Evolutionary conservation across 2,797 vertebrate species (phyloP), one percentile per base, ranked within the genome.

Genomic region (Clamator glandarius): DNA sequence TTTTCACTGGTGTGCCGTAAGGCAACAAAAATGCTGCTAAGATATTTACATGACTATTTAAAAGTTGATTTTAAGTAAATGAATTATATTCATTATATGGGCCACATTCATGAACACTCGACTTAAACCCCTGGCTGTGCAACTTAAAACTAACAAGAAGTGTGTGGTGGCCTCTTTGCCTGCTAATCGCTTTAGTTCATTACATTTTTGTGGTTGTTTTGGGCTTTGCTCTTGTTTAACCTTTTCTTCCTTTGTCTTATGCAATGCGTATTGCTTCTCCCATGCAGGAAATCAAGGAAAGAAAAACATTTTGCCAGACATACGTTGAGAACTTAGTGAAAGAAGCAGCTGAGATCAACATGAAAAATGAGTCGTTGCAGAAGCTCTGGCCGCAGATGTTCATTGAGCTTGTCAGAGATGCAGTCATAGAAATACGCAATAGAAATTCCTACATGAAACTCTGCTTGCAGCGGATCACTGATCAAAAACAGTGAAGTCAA

Each of bases 311-410:
- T 95, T 98, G 99, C 92, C 98, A 98, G 87, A 96, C 97, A 51
- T 99, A 99, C n/a, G 92, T 99, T 42, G 98, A 98, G 87, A 98
- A 97, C 85, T 97, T 99, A 63, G 98, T 99, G 93, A 98, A 98
- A 91, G 97, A 98, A 94, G 98, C 99, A 9, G 98, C 98, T 33
- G 98, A 98, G 96, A 99, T 99, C 97, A 99, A 98, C 78, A 97
- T 98, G 96, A 99, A 99, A 94, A 98, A 98, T 1, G 99, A 99
- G 70, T 98, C 97, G 4, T 97, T 99, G 83, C 99, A 99, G 97
- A 99, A 98, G 95, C 98, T 99, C 44, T 99, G 99, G 99, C 99
- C 99, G 33, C 98, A 98, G 83, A 97, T 99, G 98, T 99, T 99
- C 97, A 98, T 98, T 35, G 99, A 99, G 96, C 98, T 99, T 87